Conservation (phyloP, 2,797 vertebrate species). For the Denticeps clupeoides region DNA sequence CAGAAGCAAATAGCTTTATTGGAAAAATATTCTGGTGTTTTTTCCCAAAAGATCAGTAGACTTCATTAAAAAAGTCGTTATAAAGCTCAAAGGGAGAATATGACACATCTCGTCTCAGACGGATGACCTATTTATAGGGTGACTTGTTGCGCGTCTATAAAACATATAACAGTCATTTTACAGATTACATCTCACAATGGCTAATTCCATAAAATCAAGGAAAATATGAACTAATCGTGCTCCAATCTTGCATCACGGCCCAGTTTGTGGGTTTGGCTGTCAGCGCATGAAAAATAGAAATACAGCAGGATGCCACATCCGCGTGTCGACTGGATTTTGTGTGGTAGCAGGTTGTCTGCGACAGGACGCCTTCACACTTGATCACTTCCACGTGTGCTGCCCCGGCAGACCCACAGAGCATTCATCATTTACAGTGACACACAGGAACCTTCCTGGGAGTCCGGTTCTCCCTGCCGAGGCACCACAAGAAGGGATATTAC, state of each 20-base stretch:
- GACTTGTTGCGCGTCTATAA: slow-evolving; percentile 61
- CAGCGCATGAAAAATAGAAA: slow-evolving; percentile 8
- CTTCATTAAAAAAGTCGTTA: slow-evolving; percentile 65
- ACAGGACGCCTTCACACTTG: neutral
- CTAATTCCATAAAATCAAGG: slow-evolving; percentile 41
- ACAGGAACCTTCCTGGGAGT: neutral
- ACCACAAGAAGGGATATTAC: too few relatives aligned
- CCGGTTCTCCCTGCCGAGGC: neutral
- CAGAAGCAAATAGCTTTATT: slow-evolving; percentile 51
- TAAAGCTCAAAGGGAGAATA: slow-evolving; percentile 53
- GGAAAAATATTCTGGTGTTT: slow-evolving; percentile 62
- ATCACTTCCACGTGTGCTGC: neutral
- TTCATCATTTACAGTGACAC: neutral
- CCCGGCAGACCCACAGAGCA: neutral
- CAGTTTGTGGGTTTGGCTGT: slow-evolving; percentile 36
- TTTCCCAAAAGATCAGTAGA: slow-evolving; percentile 60
- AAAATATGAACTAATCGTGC: slow-evolving; percentile 54
- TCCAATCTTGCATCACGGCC: slow-evolving; percentile 23
- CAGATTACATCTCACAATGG: slow-evolving; percentile 33
- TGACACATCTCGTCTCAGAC: slow-evolving; percentile 63
- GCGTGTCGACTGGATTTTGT: neutral
- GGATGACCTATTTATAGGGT: slow-evolving; percentile 60
- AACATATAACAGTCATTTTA: slow-evolving; percentile 44
- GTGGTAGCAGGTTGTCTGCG: neutral
- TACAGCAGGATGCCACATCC: neutral